phyloP scores from a whole-genome alignment of 2,888 invertebrate species.

The Euspilapteryx auroguttella region DNA sequence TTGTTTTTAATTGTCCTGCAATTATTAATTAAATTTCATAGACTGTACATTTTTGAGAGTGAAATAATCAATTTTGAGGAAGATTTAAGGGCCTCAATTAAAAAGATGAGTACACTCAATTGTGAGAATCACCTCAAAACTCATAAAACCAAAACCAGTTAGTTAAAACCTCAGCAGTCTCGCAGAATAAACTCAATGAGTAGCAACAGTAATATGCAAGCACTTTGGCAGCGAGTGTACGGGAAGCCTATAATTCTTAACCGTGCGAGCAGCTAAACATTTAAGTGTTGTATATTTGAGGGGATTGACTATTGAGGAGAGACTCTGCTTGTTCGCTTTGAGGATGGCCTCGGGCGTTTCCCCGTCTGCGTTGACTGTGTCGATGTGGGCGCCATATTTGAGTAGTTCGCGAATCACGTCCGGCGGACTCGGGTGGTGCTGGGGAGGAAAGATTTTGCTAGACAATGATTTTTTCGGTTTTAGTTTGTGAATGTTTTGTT shows the following conservation, averaged over 20 bases:
- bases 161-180: neutral
- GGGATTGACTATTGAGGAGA: constrained; percentile 72
- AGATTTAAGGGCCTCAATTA: too few relatives aligned
- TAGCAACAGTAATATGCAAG: constrained; percentile 46
- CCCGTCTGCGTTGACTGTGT: constrained; percentile 76
- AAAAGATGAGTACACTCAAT: too few relatives aligned
- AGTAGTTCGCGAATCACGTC: constrained; percentile 74
- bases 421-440: constrained; percentile 66
- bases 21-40: too few relatives aligned
- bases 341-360: constrained; percentile 75
- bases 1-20: too few relatives aligned
- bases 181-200: constrained; percentile 26
- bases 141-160: too few relatives aligned
- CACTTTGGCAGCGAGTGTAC: constrained; percentile 63
- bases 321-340: constrained; percentile 54
- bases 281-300: constrained; percentile 78
- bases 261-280: constrained; percentile 83
- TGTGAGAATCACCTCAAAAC: too few relatives aligned
- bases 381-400: constrained; percentile 81
- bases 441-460: too few relatives aligned
- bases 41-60: too few relatives aligned
- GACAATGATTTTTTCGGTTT: too few relatives aligned
- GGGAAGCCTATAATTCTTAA: constrained; percentile 70
- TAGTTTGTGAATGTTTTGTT: too few relatives aligned
- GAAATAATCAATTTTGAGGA: too few relatives aligned